phyloP scores from a whole-genome alignment of 2,888 invertebrate species.

The Resseliella maxima region DNA sequence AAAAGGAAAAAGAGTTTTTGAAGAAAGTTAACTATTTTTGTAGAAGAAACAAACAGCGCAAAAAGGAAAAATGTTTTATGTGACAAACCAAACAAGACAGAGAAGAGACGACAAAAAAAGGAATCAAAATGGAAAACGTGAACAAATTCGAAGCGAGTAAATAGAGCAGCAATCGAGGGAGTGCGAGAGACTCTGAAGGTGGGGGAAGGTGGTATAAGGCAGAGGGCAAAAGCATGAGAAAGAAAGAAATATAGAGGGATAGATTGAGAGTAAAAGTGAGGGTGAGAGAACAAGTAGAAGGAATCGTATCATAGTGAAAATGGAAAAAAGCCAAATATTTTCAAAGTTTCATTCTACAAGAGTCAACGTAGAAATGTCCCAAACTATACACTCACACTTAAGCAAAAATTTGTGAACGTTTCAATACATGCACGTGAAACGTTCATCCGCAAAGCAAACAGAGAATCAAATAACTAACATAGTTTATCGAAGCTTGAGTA shows the following conservation, averaged over 20 bases:
- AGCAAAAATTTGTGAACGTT: slow-evolving; percentile 2
- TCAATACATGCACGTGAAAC: slow-evolving; percentile 32
- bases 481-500: neutral
- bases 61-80: slow-evolving; percentile 37
- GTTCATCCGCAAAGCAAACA: slow-evolving; percentile 4
- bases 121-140: slow-evolving; percentile 18
- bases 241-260: too few relatives aligned
- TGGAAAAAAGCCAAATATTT: neutral
- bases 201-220: too few relatives aligned
- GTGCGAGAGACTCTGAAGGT: too few relatives aligned
- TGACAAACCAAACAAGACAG: neutral
- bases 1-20: too few relatives aligned
- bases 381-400: neutral
- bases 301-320: neutral
- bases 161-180: neutral
- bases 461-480: neutral
- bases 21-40: slow-evolving; percentile 41
- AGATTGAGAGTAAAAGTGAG: neutral
- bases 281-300: neutral
- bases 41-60: slow-evolving; percentile 36
- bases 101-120: neutral
- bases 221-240: too few relatives aligned
- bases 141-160: slow-evolving; percentile 8
- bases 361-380: slow-evolving; percentile 7
- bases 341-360: neutral